Evolutionary conservation across 2,113 vertebrate species (phyloP), one percentile per base, ranked within the genome.

Genomic region (Columba livia): DNA sequence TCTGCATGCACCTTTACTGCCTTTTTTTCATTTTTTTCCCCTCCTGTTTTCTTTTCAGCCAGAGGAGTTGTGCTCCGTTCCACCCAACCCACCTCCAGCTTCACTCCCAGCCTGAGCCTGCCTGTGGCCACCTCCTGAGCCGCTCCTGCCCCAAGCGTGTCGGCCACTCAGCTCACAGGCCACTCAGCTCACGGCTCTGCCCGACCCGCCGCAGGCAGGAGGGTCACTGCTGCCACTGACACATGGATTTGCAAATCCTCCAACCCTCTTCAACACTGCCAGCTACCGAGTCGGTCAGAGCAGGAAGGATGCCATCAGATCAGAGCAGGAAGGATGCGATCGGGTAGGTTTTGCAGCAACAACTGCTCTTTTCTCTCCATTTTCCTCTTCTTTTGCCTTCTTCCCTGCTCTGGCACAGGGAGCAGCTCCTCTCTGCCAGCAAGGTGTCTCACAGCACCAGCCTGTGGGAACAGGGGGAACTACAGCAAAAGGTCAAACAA

Each of bases 401-500:
- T 62, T 4, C 60, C 34, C 38, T 6, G 56, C 86, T 42, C 19
- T 14, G 34, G 38, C 38, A 14, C 34, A 24, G 78, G 64, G 31
- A 58, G 56, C 31, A 71, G 79, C 67, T 80, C 32, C 44, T n/a
- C 61, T 38, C 54, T 51, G 79, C 48, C 72, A 69, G 83, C 40
- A 25, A 26, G 47, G 67, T 4, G 5, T 23, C 56, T 47, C 34
- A 80, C 48, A 94, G 86, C 91, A 82, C 84, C 57, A 2, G 93
- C 81, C 89, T 73, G 89, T 77, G 93, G 81, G 78, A 94, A 56
- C 71, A 85, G n/a, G 15, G 23, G 51, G 93, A 94, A 88, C 84
- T 89, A 66, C 84, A 92, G 83, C 78, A 50, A 26, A 20, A n/a
- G 50, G 9, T 12, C 13, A 4, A 0, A 1, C 12, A n/a, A 47